These are phyloP conservation scores for Megastigmus dorsalis DNA, from an alignment of 2,888 invertebrate genomes.

Conservation along the genomic window DNA sequence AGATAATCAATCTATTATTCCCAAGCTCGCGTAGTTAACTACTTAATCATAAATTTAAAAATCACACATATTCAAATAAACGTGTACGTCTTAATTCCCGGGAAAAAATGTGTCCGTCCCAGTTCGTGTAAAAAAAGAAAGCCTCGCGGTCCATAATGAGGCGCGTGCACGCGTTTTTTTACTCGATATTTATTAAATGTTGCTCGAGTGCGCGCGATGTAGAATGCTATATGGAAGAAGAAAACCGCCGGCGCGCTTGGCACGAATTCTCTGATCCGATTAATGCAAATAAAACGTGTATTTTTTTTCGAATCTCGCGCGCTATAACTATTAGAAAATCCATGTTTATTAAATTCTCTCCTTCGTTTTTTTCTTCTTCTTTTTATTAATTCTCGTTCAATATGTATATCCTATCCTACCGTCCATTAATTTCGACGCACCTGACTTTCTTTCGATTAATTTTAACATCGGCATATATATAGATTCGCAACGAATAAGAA, in stretches of 20 bases:
- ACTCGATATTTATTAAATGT: conserved; percentile 32
- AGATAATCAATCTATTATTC: no score
- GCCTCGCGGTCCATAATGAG: conserved; percentile 11
- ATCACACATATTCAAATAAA: no score
- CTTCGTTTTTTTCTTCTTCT: background rate
- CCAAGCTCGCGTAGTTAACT: no score
- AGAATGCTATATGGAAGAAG: no score
- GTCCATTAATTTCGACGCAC: background rate
- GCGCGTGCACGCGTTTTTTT: conserved; percentile 14
- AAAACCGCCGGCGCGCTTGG: conserved; percentile 32
- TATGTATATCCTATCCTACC: background rate
- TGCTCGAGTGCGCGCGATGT: background rate
- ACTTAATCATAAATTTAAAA: no score
- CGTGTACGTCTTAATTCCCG: no score
- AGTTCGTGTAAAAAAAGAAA: conserved; percentile 30
- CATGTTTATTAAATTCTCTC: no score
- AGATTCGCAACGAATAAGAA: background rate
- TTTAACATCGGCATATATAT: no score
- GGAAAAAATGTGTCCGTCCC: conserved; percentile 11
- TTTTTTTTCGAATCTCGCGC: no score
- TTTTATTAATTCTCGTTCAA: background rate
- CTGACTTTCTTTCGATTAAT: no score
- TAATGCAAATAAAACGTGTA: conserved; percentile 7
- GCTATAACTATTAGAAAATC: no score
- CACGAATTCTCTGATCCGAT: conserved; percentile 39